Evolutionary conservation across 1,140 invertebrate genomes (phyloP).

Genomic region (Drosophila pseudoobscura): DNA sequence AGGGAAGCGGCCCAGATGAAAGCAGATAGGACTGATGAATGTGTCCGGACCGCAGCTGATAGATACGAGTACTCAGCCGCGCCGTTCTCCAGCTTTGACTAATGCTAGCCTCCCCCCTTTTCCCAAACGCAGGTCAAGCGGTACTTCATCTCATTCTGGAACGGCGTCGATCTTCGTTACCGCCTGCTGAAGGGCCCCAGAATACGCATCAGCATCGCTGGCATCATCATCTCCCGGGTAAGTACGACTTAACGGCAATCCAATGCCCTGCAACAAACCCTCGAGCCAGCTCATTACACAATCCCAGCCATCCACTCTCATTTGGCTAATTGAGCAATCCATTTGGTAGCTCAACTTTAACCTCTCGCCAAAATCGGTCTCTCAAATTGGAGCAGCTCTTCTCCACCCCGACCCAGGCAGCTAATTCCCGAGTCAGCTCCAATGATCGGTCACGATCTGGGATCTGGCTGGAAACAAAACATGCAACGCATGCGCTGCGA

Average conservation of each 20-base stretch:
- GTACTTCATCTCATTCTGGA: slow-evolving; percentile 98
- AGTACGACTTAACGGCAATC: slow-evolving; percentile 81
- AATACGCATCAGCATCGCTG: slow-evolving; percentile 96
- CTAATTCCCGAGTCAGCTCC: slow-evolving; percentile 15
- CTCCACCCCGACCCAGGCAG: slow-evolving; percentile 12
- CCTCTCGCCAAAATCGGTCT: slow-evolving; percentile 32
- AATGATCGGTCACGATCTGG: slow-evolving; percentile 66
- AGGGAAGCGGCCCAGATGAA: slow-evolving; percentile 53
- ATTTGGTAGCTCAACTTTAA: slow-evolving; percentile 57
- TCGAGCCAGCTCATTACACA: slow-evolving; percentile 19
- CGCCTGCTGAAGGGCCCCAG: slow-evolving; percentile 95
- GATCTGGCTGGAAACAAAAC: slow-evolving; percentile 40
- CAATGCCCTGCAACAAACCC: not conserved
- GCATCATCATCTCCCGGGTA: slow-evolving; percentile 97
- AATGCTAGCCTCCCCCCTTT: not conserved
- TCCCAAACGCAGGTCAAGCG: slow-evolving; percentile 90
- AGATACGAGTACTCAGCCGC: slow-evolving; percentile 10
- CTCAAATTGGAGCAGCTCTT: slow-evolving; percentile 53
- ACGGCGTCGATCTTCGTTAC: slow-evolving; percentile 96
- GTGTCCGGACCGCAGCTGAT: not conserved
- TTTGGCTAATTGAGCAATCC: slow-evolving; percentile 72
- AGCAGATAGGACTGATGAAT: slow-evolving; percentile 28
- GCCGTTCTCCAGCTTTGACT: not conserved
- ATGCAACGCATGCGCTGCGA: slow-evolving; percentile 65
- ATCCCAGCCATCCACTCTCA: slow-evolving; percentile 31